Evolutionary conservation across 1,140 invertebrate genomes (phyloP), one percentile per base, ranked within the genome.

Genomic region (Melipona quadrifasciata): DNA sequence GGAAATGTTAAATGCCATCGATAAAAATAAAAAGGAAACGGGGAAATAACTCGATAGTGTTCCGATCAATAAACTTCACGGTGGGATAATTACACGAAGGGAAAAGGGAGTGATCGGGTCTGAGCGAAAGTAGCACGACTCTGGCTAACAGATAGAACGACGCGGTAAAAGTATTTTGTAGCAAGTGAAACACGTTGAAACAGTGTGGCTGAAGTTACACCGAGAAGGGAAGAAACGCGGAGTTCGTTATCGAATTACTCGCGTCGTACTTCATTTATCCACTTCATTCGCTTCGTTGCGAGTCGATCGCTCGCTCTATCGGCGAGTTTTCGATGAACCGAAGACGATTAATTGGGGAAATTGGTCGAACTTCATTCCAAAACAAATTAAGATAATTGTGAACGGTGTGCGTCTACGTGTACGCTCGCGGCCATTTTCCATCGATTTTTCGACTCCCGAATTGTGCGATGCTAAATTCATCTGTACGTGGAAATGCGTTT

Each of bases 341-440:
- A 51, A 2, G 31, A 19, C 51, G 14, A 31, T 68, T 68, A 39
- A 79, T 79, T 57, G 51, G 31, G 47, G 11, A 67, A 55, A 57
- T 53, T 76, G 31, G 31, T 3, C 16, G 21, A 71, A 14, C 39
- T 51, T 47, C 68, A 12, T 71, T 71, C 8, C 19, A 51, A 73
- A 53, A 75, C 31, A 58, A 75, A 75, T 75, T n/a, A 19, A 39
- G 76, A 65, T 65, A 78, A 78, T 67, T 31, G 19, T 14, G 57
- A 34, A 24, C 24, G 58, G 1, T 21, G 31, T 19, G 16, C 34
- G 8, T 12, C 2, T 17, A 39, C 1, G 14, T 17, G 1, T 12
- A 8, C 19, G 12, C 17, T 16, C 0, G 16, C 31, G 3, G 10
- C 11, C 10, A 57, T 34, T 34, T 47, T 24, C 14, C 31, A 34